phyloP scores from a whole-genome alignment of 2,113 vertebrate species.

The Antechinus stuartii region DNA sequence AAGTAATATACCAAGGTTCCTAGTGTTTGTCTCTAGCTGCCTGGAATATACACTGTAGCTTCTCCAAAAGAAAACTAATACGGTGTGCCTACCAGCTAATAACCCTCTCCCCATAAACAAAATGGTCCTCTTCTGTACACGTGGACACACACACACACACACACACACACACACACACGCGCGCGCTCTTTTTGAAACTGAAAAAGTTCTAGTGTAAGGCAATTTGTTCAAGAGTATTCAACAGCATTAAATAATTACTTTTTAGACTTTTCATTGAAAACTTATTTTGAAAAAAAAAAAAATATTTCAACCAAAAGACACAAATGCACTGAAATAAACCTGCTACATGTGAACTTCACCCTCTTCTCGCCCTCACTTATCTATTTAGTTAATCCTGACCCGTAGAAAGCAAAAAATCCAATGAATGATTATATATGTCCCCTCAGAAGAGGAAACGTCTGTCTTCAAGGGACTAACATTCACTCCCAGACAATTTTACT shows the following conservation, averaged over 20 bases:
- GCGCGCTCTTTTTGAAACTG: background rate
- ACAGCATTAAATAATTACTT: background rate
- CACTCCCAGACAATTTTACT: no score
- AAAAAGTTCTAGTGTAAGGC: background rate
- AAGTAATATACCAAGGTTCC: background rate
- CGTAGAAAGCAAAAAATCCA: background rate
- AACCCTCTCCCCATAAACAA: background rate
- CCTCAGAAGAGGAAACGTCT: background rate
- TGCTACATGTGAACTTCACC: background rate
- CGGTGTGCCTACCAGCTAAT: background rate
- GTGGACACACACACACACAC: background rate
- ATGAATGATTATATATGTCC: background rate
- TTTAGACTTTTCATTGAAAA: background rate
- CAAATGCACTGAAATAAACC: background rate
- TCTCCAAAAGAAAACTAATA: background rate
- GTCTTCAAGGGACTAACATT: background rate
- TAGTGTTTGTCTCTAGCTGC: background rate
- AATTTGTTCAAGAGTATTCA: conserved; percentile 1
- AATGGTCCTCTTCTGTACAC: background rate
- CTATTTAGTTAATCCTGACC: background rate
- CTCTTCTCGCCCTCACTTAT: background rate
- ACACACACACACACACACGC: background rate
- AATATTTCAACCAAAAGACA: no score
- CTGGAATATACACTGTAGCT: background rate
- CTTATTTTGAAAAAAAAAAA: background rate